Base-by-base conservation (phyloP, 2,888 invertebrate genomes). In the Drepana falcataria region DNA sequence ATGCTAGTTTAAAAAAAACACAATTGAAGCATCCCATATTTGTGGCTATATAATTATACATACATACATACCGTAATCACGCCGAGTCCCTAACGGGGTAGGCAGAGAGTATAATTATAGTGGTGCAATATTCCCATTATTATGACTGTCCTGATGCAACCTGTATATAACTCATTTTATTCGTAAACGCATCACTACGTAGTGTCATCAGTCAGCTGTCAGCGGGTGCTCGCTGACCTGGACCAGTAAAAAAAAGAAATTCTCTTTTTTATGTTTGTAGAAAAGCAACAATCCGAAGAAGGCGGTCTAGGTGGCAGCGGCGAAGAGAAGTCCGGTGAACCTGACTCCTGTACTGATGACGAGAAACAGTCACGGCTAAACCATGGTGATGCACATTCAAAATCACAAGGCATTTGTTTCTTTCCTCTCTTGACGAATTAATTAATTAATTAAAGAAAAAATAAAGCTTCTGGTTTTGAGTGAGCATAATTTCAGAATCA, bases 301-400 rank as follows among this genome's bases (percentile, higher is more conserved):
- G 77, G 73, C 1, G 72, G 66, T 4, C 83, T 77, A 9, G 77
- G 84, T 55, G 78, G 79, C 57, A 84, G 83, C 63, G 81, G 78
- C n/a, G 87, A 80, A 53, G 83, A 87, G 56, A 82, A 82, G 58
- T 59, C 72, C 33, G 76, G 65, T n/a, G 86, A 82, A 48, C 68
- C 75, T 33, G 85, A 87, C 59, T 65, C 73, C 47, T 84, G 84
- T 60, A 87, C 88, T 35, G 90, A 91, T 62, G 90, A 90, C 63
- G 89, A 90, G 73, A 91, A 89, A 60, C 85, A 88, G 60, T 85
- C 79, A 56, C 71, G 89, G 53, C 83, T 90, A 54, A 89, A 90
- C 59, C 88, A 90, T 62, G 90, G 90, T 89, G 64, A 7, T 44
- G 44, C 44, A 44, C 44, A 9, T 44, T 44, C 44, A 44, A 9